A percentile compares a stretch with the other conserved stretches of the same genome.
Conservation (phyloP, 2,113 vertebrate genomes). For the Vimba vimba region DNA sequence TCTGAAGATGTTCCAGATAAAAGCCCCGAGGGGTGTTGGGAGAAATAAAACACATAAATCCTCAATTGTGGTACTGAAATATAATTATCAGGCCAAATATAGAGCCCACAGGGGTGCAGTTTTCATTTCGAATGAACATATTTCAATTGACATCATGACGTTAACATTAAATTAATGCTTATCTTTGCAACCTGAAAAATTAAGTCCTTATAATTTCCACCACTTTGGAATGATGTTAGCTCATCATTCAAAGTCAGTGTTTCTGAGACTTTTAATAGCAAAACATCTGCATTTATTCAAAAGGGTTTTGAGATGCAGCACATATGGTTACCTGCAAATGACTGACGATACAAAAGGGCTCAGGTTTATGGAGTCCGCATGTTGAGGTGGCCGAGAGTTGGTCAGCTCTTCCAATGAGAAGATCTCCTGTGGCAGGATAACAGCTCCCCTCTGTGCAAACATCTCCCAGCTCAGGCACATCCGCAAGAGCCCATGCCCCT, state of each 20-base stretch:
- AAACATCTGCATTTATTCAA: not conserved
- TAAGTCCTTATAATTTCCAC: not conserved
- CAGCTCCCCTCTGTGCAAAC: constrained; percentile 95
- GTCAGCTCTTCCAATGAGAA: constrained; percentile 88
- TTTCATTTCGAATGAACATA: not conserved
- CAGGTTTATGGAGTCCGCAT: constrained; percentile 82
- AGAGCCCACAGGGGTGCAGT: not conserved
- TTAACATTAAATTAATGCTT: not conserved
- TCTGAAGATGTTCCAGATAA: constrained; percentile 31
- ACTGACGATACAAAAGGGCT: constrained; percentile 96
- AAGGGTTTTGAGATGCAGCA: not conserved
- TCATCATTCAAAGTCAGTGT: not conserved
- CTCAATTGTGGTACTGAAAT: not conserved
- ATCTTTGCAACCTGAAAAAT: not conserved
- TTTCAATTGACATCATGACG: not conserved
- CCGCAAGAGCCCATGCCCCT: constrained; percentile 63
- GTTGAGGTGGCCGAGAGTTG: constrained; percentile 88
- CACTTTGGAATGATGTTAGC: not conserved
- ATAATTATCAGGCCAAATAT: not conserved
- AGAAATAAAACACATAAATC: constrained; percentile 1
- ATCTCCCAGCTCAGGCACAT: constrained; percentile 84
- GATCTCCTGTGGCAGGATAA: constrained; percentile 95
- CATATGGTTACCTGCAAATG: constrained; percentile 88
- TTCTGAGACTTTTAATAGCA: not conserved
- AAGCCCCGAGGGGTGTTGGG: constrained; percentile 7